Conservation (phyloP, 2,113 vertebrate species). For the Dinomys branickii region DNA sequence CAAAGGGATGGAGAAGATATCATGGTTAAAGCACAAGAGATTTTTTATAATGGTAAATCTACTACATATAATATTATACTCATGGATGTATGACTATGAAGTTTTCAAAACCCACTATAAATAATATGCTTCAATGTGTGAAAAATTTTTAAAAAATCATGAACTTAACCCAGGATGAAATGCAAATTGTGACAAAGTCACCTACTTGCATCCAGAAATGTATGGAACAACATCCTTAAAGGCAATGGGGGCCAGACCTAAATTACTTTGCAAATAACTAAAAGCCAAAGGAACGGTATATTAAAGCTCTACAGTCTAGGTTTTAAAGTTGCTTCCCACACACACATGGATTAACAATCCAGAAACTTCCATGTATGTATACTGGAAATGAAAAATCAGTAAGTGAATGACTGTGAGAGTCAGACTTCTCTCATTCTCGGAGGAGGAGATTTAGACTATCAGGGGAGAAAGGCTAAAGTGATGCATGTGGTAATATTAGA, state of each 20-base stretch:
- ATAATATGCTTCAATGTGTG: background rate
- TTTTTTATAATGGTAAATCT: background rate
- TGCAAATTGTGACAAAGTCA: background rate
- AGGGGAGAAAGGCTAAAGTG: background rate
- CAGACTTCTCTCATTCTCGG: background rate
- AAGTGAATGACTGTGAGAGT: background rate
- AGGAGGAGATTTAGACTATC: background rate
- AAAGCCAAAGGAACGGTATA: background rate
- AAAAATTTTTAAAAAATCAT: background rate
- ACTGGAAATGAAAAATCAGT: background rate
- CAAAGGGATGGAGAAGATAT: background rate
- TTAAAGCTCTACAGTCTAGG: background rate
- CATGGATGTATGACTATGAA: background rate
- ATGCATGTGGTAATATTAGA: background rate
- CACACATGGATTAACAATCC: background rate
- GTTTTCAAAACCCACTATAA: background rate
- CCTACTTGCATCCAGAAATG: background rate
- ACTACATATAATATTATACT: background rate
- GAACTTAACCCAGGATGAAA: background rate
- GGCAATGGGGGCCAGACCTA: background rate
- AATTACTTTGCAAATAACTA: slow-evolving; percentile 19
- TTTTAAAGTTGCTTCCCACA: background rate
- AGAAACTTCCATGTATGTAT: background rate
- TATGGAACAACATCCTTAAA: background rate
- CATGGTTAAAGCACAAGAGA: background rate